Percentiles rank a stretch among this genome's conserved stretches.
Conservation (phyloP, 2,888 invertebrate genomes). For the Morpho deidamia region DNA sequence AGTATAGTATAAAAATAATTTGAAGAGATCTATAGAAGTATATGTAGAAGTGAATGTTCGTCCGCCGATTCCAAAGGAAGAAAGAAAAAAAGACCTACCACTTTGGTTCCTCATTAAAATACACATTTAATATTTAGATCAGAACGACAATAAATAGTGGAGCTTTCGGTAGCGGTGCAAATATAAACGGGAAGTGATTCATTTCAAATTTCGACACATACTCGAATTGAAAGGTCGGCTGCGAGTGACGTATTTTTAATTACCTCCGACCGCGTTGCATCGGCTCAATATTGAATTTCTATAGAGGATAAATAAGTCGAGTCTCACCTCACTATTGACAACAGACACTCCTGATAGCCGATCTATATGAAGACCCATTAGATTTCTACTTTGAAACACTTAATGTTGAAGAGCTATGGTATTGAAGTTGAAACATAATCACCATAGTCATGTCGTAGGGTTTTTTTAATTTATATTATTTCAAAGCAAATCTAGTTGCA, state of each 20-base stretch:
- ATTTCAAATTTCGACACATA: constrained; percentile 73
- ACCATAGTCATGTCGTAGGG: too few relatives aligned
- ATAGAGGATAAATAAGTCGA: constrained; percentile 64
- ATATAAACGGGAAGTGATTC: constrained; percentile 71
- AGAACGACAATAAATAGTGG: constrained; percentile 36
- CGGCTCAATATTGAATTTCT: constrained; percentile 64
- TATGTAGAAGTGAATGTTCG: too few relatives aligned
- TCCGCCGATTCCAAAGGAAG: too few relatives aligned
- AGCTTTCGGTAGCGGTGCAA: constrained; percentile 44
- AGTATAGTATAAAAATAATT: too few relatives aligned
- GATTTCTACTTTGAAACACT: too few relatives aligned
- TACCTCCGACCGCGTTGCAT: constrained; percentile 63
- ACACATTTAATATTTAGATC: constrained; percentile 26
- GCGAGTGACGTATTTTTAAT: constrained; percentile 77
- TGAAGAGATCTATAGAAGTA: too few relatives aligned
- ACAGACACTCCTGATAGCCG: constrained; percentile 23
- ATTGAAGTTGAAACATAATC: too few relatives aligned
- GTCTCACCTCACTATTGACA: constrained; percentile 33
- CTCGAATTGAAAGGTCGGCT: constrained; percentile 72
- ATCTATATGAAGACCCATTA: constrained; percentile 13
- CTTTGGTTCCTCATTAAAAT: constrained; percentile 16
- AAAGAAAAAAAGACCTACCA: too few relatives aligned
- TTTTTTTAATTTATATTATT: too few relatives aligned
- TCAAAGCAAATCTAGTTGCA: too few relatives aligned
- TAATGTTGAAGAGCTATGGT: too few relatives aligned